A percentile compares a stretch with the other conserved stretches of the same genome.
phyloP scores from a whole-genome alignment of 2,113 vertebrate genomes.

The Microtus montanus region DNA sequence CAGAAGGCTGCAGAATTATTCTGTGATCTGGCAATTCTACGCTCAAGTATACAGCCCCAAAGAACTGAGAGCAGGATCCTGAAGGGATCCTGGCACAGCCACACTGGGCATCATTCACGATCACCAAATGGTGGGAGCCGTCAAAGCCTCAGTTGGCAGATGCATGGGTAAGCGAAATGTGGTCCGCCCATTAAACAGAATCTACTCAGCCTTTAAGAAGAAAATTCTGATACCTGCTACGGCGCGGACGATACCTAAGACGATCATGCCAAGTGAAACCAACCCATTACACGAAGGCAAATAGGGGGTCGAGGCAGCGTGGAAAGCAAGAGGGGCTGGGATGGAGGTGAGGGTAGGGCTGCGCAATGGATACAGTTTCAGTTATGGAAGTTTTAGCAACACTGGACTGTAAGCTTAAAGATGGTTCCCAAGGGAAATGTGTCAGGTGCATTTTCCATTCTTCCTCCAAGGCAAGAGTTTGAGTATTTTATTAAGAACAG shows the following conservation, averaged over 20 bases:
- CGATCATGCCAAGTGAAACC: not conserved
- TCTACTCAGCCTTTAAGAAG: not conserved
- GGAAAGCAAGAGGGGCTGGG: not conserved
- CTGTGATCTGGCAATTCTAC: not conserved
- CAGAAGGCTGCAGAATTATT: not conserved
- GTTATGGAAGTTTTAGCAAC: not conserved
- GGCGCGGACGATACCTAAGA: accelerated
- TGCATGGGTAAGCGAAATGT: not conserved
- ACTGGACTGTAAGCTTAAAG: not conserved
- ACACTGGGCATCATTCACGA: not conserved
- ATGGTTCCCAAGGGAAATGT: not conserved
- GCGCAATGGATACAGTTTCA: not conserved
- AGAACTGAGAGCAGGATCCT: not conserved
- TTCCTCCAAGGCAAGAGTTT: not conserved
- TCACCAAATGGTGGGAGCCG: not conserved
- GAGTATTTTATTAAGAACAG: not conserved
- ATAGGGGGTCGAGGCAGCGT: no score
- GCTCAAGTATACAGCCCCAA: not conserved
- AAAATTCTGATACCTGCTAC: not conserved
- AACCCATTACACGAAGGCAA: not conserved
- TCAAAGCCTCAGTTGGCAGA: not conserved
- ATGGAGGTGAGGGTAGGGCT: not conserved
- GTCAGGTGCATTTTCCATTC: not conserved
- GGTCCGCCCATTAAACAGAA: not conserved
- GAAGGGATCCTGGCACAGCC: not conserved